Conservation (phyloP, 2,113 vertebrate species). For the Eulacestoma nigropectus region DNA sequence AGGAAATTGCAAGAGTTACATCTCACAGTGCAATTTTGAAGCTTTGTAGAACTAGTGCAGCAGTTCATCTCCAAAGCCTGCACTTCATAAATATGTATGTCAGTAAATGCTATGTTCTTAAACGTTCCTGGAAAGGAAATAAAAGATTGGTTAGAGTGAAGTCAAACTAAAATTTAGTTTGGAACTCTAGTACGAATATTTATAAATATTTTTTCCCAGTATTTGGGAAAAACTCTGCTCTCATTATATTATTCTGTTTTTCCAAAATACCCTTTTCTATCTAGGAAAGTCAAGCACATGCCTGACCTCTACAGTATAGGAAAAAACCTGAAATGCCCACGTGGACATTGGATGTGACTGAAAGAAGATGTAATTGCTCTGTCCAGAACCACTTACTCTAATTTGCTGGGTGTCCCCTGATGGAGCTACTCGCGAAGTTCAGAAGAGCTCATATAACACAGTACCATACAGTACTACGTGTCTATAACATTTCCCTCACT, state of each 20-base stretch:
- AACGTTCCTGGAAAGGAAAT: neutral
- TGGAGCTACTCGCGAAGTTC: neutral
- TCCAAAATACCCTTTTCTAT: neutral
- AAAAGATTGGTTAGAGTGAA: neutral
- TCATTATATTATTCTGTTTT: neutral
- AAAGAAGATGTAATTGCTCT: neutral
- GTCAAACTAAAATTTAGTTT: neutral
- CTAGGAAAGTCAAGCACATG: neutral
- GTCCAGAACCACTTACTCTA: neutral
- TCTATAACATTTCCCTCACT: neutral
- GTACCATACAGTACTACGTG: too few species aligned
- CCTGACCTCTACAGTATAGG: neutral
- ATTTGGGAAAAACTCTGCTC: neutral
- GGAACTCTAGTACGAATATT: neutral
- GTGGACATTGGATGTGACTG: neutral
- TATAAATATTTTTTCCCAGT: neutral
- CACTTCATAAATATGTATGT: neutral
- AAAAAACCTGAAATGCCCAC: neutral
- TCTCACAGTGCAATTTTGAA: neutral
- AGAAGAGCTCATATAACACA: neutral
- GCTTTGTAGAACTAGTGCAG: neutral
- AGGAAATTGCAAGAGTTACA: neutral
- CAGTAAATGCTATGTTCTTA: neutral
- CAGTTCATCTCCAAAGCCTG: neutral
- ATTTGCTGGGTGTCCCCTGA: neutral